phyloP scores from a whole-genome alignment of 2,888 invertebrate species.

The Antheraea yamamai region DNA sequence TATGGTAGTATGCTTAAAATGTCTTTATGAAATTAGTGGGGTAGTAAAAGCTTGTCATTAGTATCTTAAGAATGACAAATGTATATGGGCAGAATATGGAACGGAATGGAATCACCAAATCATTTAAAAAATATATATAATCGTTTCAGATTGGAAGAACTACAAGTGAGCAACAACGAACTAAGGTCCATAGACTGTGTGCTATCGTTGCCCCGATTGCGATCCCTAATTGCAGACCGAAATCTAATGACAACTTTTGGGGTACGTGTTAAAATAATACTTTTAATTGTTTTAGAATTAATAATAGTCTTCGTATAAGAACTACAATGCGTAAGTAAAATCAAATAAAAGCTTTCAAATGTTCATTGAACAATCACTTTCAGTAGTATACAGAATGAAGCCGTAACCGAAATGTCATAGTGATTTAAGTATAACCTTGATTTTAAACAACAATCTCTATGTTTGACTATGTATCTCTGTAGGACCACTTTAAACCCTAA shows the following conservation, averaged over 20 bases:
- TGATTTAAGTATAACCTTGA: neutral
- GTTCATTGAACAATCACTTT: neutral
- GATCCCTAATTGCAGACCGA: slow-evolving; percentile 78
- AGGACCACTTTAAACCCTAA: neutral
- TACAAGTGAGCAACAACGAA: slow-evolving; percentile 88
- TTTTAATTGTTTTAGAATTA: neutral
- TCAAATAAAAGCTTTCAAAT: neutral
- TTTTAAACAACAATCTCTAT: neutral
- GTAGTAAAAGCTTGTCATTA: neutral
- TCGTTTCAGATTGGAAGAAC: slow-evolving; percentile 85
- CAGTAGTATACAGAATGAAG: neutral
- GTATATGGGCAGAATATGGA: too few species aligned
- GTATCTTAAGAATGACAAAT: neutral
- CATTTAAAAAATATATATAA: neutral
- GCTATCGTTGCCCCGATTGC: slow-evolving; percentile 82
- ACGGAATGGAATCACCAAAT: too few species aligned
- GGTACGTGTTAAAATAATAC: slow-evolving; percentile 39
- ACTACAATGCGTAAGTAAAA: neutral
- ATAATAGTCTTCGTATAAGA: neutral
- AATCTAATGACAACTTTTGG: slow-evolving; percentile 66
- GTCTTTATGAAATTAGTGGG: neutral
- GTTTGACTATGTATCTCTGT: neutral
- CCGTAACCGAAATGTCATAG: neutral
- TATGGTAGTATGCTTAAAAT: neutral
- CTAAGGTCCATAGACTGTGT: slow-evolving; percentile 83